Evolutionary conservation across 2,113 vertebrate species (phyloP).

Genomic region (Naja naja): DNA sequence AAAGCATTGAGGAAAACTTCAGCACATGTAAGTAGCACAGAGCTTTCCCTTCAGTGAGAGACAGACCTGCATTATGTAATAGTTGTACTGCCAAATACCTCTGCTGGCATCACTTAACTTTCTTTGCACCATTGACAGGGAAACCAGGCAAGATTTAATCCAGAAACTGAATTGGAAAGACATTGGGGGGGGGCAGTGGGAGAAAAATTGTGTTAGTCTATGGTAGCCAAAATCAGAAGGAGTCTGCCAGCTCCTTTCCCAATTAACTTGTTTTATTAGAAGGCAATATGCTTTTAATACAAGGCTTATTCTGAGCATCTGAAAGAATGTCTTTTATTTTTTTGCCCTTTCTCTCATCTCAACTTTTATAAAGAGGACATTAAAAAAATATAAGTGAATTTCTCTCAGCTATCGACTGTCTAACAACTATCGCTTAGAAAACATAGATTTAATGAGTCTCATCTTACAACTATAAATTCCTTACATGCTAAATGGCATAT

Average conservation of each 20-base stretch:
- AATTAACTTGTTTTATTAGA: not conserved
- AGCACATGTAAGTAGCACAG: slow-evolving; percentile 60
- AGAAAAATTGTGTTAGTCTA: not conserved
- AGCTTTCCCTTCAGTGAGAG: slow-evolving; percentile 62
- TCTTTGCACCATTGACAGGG: slow-evolving; percentile 70
- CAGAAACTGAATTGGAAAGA: slow-evolving; percentile 39
- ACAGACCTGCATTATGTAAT: slow-evolving; percentile 70
- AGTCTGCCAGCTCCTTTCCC: not conserved
- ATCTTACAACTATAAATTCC: not conserved
- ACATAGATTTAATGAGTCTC: slow-evolving; percentile 44
- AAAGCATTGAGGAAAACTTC: slow-evolving; percentile 62
- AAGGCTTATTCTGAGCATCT: slow-evolving; percentile 18
- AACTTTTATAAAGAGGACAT: slow-evolving; percentile 60
- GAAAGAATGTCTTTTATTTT: slow-evolving; percentile 63
- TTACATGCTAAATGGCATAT: not conserved
- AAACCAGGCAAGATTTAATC: slow-evolving; percentile 65
- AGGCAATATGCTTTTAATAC: not conserved
- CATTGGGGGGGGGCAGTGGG: not conserved
- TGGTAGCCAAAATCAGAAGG: not conserved
- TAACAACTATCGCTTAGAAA: slow-evolving; percentile 53
- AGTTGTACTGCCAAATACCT: slow-evolving; percentile 62
- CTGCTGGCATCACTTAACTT: slow-evolving; percentile 57
- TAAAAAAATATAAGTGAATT: slow-evolving; percentile 25
- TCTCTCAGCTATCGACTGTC: slow-evolving; percentile 42
- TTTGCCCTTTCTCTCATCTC: slow-evolving; percentile 4